phyloP scores from a whole-genome alignment of 2,888 invertebrate genomes.

The Plagodis pulveraria region DNA sequence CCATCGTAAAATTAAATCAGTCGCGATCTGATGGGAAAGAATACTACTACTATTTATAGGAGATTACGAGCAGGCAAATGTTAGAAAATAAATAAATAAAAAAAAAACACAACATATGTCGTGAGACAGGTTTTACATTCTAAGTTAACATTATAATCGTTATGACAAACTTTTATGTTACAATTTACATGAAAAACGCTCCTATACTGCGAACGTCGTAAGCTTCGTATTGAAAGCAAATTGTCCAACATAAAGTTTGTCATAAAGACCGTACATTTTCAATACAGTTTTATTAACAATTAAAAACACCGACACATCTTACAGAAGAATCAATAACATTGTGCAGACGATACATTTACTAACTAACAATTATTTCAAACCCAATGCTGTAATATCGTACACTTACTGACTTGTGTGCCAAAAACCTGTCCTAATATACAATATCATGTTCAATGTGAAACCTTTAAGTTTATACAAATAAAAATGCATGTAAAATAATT shows the following conservation, averaged over 20 bases:
- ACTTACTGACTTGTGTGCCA: constrained; percentile 39
- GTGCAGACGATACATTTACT: constrained; percentile 10
- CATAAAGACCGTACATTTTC: constrained; percentile 14
- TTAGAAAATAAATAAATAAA: constrained; percentile 57
- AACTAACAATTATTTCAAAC: constrained; percentile 8
- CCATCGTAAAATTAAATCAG: constrained; percentile 56
- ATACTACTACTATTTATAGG: constrained; percentile 54
- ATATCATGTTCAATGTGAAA: constrained; percentile 25
- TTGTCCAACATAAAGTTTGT: constrained; percentile 18
- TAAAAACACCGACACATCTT: constrained; percentile 5
- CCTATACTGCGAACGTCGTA: neutral
- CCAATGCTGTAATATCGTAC: constrained; percentile 10
- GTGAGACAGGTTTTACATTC: constrained; percentile 75
- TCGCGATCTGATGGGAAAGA: constrained; percentile 80
- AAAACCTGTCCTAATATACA: constrained; percentile 55
- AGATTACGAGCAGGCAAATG: constrained; percentile 47
- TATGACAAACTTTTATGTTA: constrained; percentile 33
- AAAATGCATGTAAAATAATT: constrained; percentile 40
- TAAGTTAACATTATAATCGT: constrained; percentile 36
- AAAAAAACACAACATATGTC: constrained; percentile 79
- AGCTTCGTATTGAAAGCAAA: neutral
- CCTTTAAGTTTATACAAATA: constrained; percentile 35
- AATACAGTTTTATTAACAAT: constrained; percentile 18
- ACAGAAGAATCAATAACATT: constrained; percentile 9
- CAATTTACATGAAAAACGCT: constrained; percentile 8